Percentiles rank a stretch among this genome's conserved stretches.
These are phyloP conservation scores for Donacobius atricapilla DNA, from an alignment of 2,113 vertebrate species.

Conservation along the genomic window DNA sequence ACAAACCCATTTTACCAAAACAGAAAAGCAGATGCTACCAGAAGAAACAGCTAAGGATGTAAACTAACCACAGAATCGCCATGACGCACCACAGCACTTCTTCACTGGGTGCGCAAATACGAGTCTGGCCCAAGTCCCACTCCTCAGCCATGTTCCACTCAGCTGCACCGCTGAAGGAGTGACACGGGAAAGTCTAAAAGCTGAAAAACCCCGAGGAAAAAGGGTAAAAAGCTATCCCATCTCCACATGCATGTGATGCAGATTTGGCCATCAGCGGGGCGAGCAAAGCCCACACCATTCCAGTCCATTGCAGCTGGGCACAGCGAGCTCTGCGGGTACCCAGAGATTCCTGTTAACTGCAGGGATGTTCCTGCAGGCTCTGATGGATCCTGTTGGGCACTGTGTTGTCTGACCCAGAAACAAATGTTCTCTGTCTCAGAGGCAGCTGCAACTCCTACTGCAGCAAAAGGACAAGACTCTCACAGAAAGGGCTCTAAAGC, in stretches of 20 bases:
- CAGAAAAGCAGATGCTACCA: background rate
- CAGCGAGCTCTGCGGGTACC: rapidly evolving
- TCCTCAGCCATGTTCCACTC: background rate
- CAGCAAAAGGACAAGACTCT: background rate
- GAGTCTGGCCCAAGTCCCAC: background rate
- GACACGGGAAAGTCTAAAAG: background rate
- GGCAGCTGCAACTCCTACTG: background rate
- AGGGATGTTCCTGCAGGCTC: background rate
- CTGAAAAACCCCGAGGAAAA: background rate
- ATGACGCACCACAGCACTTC: background rate
- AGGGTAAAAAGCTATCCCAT: background rate
- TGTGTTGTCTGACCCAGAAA: background rate
- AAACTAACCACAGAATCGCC: background rate
- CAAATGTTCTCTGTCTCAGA: background rate
- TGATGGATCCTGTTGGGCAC: background rate
- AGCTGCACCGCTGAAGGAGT: background rate
- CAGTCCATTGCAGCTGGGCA: background rate
- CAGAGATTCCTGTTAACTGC: background rate
- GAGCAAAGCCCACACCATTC: background rate
- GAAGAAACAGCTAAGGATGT: background rate
- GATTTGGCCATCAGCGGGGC: background rate
- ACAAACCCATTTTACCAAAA: background rate
- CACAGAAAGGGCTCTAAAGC: background rate
- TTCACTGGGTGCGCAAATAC: background rate
- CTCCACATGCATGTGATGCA: background rate